Evolutionary conservation across 2,888 invertebrate genomes (phyloP).

Genomic region (Lacanobia wlatinum): DNA sequence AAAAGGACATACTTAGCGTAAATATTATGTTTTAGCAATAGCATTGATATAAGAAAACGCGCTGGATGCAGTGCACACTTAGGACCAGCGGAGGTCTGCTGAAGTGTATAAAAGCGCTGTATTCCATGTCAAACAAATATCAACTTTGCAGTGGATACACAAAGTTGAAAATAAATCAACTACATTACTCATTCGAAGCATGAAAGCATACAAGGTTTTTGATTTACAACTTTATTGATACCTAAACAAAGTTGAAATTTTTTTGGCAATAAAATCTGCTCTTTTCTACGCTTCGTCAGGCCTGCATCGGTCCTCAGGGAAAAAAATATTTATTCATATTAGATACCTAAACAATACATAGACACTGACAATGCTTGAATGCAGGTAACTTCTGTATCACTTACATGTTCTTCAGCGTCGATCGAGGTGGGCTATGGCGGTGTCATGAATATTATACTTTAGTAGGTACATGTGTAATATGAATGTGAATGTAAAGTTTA

Average conservation of each 20-base stretch:
- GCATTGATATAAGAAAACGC: conserved; percentile 42
- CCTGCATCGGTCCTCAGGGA: conserved; percentile 6
- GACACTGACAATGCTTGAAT: conserved; percentile 62
- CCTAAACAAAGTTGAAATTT: background rate
- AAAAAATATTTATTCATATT: conserved; percentile 28
- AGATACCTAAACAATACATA: conserved; percentile 54
- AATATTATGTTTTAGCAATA: conserved; percentile 41
- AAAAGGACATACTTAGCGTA: conserved; percentile 33
- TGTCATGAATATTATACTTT: conserved; percentile 60
- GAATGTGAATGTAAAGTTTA: conserved; percentile 16
- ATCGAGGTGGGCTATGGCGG: conserved; percentile 55
- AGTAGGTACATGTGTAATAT: conserved; percentile 39
- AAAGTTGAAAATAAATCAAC: conserved; percentile 8
- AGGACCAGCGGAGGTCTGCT: background rate
- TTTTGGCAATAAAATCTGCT: background rate
- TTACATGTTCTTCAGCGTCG: conserved; percentile 66
- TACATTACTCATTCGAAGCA: background rate
- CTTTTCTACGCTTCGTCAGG: background rate
- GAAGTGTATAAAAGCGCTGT: background rate
- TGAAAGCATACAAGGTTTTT: background rate
- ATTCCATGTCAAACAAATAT: background rate
- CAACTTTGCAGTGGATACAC: background rate
- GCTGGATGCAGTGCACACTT: conserved; percentile 52
- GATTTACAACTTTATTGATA: conserved; percentile 1
- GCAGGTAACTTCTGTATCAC: conserved; percentile 54